Base-by-base conservation (phyloP, 1,140 invertebrate species). In the Heliconius melpomene region DNA sequence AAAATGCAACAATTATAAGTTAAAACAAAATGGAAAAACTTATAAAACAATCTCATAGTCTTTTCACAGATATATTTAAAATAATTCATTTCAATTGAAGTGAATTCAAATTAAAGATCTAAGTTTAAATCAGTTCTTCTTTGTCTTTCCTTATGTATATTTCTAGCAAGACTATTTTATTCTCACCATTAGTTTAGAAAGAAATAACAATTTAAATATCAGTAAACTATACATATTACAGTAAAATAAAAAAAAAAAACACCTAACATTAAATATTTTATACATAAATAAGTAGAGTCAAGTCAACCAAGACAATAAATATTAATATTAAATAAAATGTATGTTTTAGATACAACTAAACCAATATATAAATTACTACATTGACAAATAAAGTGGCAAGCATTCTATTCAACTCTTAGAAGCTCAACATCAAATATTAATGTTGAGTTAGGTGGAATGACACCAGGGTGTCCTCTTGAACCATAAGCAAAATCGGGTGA, bases 361-460 rank as follows among this genome's bases (percentile, higher is more conserved):
- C 38, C 36, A 72, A 72, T 38, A 36, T 72, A 38, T 73, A 74
- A 52, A 78, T 78, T 40, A 52, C 36, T 36, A 57, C 52, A 57
- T 66, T 57, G 72, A 52, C 1, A 52, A 73, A 50, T 74, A 26
- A 29, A 66, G 74, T 76, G 73, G 73, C 76, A 79, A 81, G 72
- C 60, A 70, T 66, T 46, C 85, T 87, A 92, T 87, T 93, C 90
- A 78, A 93, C 91, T 82, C 86, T 83, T 71, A 93, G 85, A 57
- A 99, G 95, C 95, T 99, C 98, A 84, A 99, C 98, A 94, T 99
- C 98, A 92, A 99, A 99, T 88, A 98, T 98, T 50, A 99, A 95
- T 75, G 97, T 98, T 23, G 98, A 95, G 95, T 99, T 99, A 83
- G 98, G 98, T 85, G 98, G 98, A 92, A 99, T 99, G 94, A 98